Evolutionary conservation across 2,888 invertebrate genomes (phyloP).

Genomic region (Hylaea fasciaria): DNA sequence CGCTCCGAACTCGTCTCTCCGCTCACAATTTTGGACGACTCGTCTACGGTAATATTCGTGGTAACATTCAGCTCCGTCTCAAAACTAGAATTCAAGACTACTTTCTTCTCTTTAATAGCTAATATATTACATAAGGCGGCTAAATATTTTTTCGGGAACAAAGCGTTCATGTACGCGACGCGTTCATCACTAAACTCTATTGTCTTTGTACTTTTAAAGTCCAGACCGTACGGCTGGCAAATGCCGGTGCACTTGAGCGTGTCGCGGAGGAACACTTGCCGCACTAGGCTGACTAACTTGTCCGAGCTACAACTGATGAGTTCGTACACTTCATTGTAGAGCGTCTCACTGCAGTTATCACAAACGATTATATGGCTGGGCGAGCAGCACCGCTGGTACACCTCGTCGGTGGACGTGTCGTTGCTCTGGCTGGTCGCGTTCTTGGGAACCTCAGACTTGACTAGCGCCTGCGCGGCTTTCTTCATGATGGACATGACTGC

Average conservation of each 20-base stretch:
- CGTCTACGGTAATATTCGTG: conserved; percentile 75
- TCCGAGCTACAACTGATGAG: conserved; percentile 89
- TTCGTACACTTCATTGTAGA: conserved; percentile 89
- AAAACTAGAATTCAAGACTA: conserved; percentile 87
- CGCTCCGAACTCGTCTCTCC: conserved; percentile 69
- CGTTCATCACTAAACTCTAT: conserved; percentile 79
- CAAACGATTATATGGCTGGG: conserved; percentile 91
- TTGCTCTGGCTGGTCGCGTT: conserved; percentile 82
- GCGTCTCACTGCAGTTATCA: conserved; percentile 88
- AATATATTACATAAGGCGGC: conserved; percentile 92
- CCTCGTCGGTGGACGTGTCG: conserved; percentile 72
- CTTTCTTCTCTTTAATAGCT: conserved; percentile 87
- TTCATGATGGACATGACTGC: conserved; percentile 96
- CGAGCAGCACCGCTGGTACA: conserved; percentile 86
- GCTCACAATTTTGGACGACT: conserved; percentile 61
- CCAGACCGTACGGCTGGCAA: conserved; percentile 86
- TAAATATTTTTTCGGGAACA: conserved; percentile 88
- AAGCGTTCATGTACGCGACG: conserved; percentile 85
- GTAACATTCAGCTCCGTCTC: conserved; percentile 81
- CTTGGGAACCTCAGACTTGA: conserved; percentile 88
- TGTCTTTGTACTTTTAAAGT: conserved; percentile 85
- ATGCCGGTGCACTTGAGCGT: conserved; percentile 86
- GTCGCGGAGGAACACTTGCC: conserved; percentile 84
- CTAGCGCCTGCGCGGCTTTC: conserved; percentile 94
- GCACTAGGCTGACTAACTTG: conserved; percentile 86